Conservation (phyloP, 2,888 invertebrate species). For the Caenorhabditis drosophilae region DNA sequence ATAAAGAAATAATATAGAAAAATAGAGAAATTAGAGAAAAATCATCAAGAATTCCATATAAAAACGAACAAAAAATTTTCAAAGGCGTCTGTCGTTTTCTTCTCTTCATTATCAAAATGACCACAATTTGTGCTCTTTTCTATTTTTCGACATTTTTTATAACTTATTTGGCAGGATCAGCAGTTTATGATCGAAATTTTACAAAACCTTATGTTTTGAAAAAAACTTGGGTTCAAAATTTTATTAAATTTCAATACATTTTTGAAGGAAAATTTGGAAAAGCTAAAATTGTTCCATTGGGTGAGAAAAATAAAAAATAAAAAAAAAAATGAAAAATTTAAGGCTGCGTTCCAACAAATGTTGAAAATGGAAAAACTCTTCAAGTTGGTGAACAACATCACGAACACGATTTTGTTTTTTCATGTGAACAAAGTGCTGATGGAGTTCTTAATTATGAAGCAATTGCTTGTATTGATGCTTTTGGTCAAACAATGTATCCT, state of each 20-base stretch:
- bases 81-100: too few relatives aligned
- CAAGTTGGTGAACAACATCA: constrained; percentile 29
- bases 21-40: too few relatives aligned
- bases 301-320: constrained; percentile 11
- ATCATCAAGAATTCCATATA: too few relatives aligned
- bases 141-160: too few relatives aligned
- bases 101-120: too few relatives aligned
- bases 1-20: too few relatives aligned
- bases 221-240: constrained; percentile 54
- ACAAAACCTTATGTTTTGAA: constrained; percentile 48
- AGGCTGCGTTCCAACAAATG: constrained; percentile 54
- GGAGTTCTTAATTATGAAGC: constrained; percentile 55
- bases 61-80: too few relatives aligned
- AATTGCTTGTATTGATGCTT: constrained; percentile 48
- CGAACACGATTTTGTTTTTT: constrained; percentile 50
- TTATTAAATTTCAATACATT: constrained; percentile 51
- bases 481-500: constrained; percentile 41
- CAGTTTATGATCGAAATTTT: constrained; percentile 45
- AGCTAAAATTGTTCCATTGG: constrained; percentile 44
- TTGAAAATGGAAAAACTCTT: constrained; percentile 36
- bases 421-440: constrained; percentile 49
- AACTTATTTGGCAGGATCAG: too few relatives aligned
- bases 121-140: too few relatives aligned
- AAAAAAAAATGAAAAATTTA: not conserved
- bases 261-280: constrained; percentile 47